phyloP scores from a whole-genome alignment of 30 jellyfish, hydroid and myxozoan genomes.

The Hydractinia symbiolongicarpus region DNA sequence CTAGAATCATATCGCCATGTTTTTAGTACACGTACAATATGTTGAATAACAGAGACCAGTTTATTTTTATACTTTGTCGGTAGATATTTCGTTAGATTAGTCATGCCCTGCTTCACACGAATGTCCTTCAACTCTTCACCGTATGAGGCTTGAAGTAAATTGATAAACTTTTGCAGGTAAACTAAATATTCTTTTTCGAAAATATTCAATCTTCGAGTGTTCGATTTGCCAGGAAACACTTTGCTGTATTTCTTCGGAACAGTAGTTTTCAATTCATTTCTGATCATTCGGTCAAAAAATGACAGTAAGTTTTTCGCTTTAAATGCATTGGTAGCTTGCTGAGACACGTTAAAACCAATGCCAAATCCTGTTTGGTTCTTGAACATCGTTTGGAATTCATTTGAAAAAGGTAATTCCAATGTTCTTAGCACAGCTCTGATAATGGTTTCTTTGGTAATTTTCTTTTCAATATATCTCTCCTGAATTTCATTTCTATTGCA shows the following conservation, averaged over 20 bases:
- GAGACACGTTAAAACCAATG: neutral
- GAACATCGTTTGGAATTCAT: constrained; percentile 5
- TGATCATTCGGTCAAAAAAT: neutral
- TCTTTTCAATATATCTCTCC: constrained; percentile 16
- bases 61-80: neutral
- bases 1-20: constrained; percentile 27
- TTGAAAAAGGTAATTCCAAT: constrained; percentile 4
- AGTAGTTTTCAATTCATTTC: neutral
- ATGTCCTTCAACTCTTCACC: neutral
- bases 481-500: constrained; percentile 25
- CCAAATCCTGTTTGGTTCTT: neutral
- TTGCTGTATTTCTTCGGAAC: neutral
- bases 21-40: constrained; percentile 12
- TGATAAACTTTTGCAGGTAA: neutral
- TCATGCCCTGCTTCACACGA: neutral
- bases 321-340: neutral
- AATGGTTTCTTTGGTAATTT: neutral
- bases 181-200: constrained; percentile 13
- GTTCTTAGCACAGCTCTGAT: neutral
- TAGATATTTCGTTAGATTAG: constrained; percentile 4
- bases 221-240: neutral
- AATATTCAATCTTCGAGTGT: neutral
- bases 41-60: neutral
- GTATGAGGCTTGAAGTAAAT: neutral
- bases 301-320: neutral